Evolutionary conservation across 2,888 invertebrate species (phyloP).

Genomic region (Drosophila anceps): DNA sequence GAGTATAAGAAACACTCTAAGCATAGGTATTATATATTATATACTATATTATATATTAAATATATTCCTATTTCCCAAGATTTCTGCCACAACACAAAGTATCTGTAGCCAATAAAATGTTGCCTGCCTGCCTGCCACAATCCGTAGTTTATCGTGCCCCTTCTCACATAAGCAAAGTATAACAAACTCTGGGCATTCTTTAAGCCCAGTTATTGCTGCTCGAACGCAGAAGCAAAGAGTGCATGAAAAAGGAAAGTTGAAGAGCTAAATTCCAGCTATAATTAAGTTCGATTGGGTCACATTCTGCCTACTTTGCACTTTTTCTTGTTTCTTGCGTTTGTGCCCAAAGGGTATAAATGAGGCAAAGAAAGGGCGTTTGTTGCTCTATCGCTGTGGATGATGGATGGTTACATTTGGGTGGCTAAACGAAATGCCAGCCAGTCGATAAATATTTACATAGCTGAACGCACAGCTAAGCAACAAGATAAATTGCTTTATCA

Average conservation of each 20-base stretch:
- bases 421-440: slow-evolving; percentile 46
- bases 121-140: background rate
- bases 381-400: slow-evolving; percentile 52
- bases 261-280: slow-evolving; percentile 6
- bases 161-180: background rate
- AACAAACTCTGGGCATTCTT: background rate
- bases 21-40: too few species aligned
- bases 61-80: background rate
- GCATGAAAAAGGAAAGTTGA: slow-evolving; percentile 3
- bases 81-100: background rate
- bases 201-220: slow-evolving; percentile 3
- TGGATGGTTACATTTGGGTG: slow-evolving; percentile 61
- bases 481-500: slow-evolving; percentile 37
- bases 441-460: slow-evolving; percentile 68
- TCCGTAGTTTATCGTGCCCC: background rate
- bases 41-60: too few species aligned
- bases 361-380: slow-evolving; percentile 42
- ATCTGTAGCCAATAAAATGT: background rate
- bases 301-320: background rate
- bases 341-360: slow-evolving; percentile 35
- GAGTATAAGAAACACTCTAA: too few species aligned
- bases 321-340: background rate
- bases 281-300: slow-evolving; percentile 9
- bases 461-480: slow-evolving; percentile 33
- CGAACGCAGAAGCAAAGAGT: background rate